Percentiles rank a stretch among this genome's conserved stretches.
phyloP scores from a whole-genome alignment of 2,888 invertebrate species.

The Diarsia dahlii region DNA sequence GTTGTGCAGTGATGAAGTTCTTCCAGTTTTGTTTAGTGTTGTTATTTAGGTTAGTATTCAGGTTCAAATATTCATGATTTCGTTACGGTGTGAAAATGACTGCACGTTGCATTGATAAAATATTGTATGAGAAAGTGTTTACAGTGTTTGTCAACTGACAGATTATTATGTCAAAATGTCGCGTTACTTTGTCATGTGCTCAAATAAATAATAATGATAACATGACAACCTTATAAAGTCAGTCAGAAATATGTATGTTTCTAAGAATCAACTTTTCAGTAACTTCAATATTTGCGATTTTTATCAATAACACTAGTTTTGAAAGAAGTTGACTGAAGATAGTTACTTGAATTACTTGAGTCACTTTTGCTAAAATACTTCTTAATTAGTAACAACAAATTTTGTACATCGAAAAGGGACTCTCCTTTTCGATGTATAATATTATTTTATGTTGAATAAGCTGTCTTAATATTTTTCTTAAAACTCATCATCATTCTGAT shows the following conservation, averaged over 20 bases:
- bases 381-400: background rate
- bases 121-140: constrained; percentile 24
- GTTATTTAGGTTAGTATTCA: constrained; percentile 80
- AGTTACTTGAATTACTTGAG: background rate
- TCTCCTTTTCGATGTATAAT: no score
- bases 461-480: background rate
- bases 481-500: background rate
- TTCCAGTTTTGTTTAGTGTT: constrained; percentile 85
- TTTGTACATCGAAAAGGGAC: no score
- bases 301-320: constrained; percentile 30
- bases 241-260: constrained; percentile 8
- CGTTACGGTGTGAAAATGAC: background rate
- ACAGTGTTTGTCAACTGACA: constrained; percentile 34
- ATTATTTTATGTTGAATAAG: background rate
- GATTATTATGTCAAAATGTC: constrained; percentile 56
- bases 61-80: constrained; percentile 37
- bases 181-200: constrained; percentile 4
- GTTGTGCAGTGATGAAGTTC: constrained; percentile 80
- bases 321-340: background rate
- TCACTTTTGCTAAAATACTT: background rate
- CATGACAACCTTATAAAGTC: constrained; percentile 24
- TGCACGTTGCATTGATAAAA: constrained; percentile 4
- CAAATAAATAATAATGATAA: constrained; percentile 26
- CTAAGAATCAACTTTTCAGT: constrained; percentile 34
- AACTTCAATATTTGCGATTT: constrained; percentile 32